A percentile compares a stretch with the other conserved stretches of the same genome.
These are phyloP conservation scores for Ditylenchus weischeri DNA, from an alignment of 2,888 invertebrate species.

Conservation along the genomic window DNA sequence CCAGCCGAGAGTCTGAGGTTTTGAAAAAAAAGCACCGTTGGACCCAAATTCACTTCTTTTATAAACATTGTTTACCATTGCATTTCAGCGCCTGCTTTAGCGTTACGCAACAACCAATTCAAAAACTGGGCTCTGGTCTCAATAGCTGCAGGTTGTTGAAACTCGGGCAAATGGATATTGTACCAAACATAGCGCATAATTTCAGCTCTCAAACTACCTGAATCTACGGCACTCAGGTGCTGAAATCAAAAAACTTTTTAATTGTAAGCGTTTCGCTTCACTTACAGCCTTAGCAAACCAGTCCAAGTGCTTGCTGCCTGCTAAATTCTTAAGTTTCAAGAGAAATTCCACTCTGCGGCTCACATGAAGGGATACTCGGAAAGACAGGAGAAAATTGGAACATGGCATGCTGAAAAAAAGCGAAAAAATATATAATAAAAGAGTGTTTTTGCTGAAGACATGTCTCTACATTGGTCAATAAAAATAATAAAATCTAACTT, in stretches of 20 bases:
- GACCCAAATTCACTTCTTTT: background rate
- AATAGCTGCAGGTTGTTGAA: slow-evolving; percentile 5
- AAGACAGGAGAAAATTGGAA: slow-evolving; percentile 17
- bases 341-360: slow-evolving; percentile 71
- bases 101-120: slow-evolving; percentile 19
- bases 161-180: slow-evolving; percentile 9
- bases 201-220: slow-evolving; percentile 83
- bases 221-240: slow-evolving; percentile 85
- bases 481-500: too few relatives aligned
- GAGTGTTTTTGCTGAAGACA: too few relatives aligned
- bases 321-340: slow-evolving; percentile 75
- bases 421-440: too few relatives aligned
- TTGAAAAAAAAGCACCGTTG: too few relatives aligned
- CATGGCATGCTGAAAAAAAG: slow-evolving; percentile 3
- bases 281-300: slow-evolving; percentile 8
- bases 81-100: slow-evolving; percentile 8
- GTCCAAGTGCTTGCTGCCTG: slow-evolving; percentile 1
- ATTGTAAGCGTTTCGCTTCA: background rate
- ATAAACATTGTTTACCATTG: background rate
- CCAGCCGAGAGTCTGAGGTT: too few relatives aligned
- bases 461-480: too few relatives aligned
- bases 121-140: slow-evolving; percentile 24
- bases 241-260: slow-evolving; percentile 61
- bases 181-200: slow-evolving; percentile 78
- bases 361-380: slow-evolving; percentile 76